Evolutionary conservation across 64 coral and sea anemone genomes (phyloP), one percentile per base, ranked within the genome.

Genomic region (Catalaphyllia jardinei): DNA sequence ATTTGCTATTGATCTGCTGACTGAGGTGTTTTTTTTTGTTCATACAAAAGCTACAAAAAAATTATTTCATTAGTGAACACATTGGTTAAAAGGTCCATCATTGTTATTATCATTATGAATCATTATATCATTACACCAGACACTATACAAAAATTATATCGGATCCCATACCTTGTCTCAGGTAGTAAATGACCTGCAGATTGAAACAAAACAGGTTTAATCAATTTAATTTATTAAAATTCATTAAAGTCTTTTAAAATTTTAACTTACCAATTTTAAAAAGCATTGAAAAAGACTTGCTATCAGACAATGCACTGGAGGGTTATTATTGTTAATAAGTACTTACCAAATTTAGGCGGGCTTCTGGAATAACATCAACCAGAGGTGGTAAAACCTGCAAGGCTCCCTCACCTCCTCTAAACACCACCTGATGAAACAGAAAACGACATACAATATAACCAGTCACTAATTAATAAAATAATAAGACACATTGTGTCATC

Each of bases 341-440:
- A 71, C 87, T 95, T 38, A 99, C 97, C 88, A 99, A 88, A 72
- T 99, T 99, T 0, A 99, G 67, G 28, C 97, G 87, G 61, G 97
- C 97, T 88, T 99, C 97, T 85, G 97, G 97, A 50, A 99, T 95
- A 5, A 99, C 97, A 71, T 99, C 97, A 33, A 99, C 97, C 39
- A 99, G 67, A 0, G 97, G 97, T 5, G 97, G 97, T 27, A 99
- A 92, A 16, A 99, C 97, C 31, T 99, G 97, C 16, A 99, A 76
- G 16, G 97, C 97, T 18, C 97, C 97, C 52, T 99, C 97, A 9
- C 97, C 97, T 73, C 90, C 97, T 72, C 97, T 77, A 79, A 99
- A 99, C 7, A 99, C 97, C 49, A 99, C 97, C 96, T 98, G 57
- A 19, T 50, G 27, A 67, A 73, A 57, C 54, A 57, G 54, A 57